Conservation (phyloP, 2,113 vertebrate species). For the Sceloporus undulatus region DNA sequence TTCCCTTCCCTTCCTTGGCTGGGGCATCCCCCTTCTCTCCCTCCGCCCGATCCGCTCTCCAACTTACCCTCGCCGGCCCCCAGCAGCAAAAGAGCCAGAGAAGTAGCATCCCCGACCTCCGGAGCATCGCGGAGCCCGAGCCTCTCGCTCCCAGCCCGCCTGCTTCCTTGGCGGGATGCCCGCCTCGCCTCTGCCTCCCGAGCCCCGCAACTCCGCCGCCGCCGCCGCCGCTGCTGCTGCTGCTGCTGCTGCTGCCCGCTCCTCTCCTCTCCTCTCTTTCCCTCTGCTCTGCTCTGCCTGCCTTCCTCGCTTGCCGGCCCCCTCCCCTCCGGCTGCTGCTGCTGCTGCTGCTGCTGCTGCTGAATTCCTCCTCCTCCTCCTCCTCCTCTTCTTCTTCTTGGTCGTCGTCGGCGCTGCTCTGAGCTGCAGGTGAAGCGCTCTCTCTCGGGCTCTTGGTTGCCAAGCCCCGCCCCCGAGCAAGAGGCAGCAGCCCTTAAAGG, state of each 20-base stretch:
- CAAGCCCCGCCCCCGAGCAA: slow-evolving; percentile 67
- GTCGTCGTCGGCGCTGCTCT: slow-evolving; percentile 49
- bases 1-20: background rate
- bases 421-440: slow-evolving; percentile 76
- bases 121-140: slow-evolving; percentile 59
- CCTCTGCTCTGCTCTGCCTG: too few relatives aligned
- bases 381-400: slow-evolving; percentile 49
- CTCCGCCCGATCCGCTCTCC: background rate
- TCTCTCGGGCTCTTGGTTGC: slow-evolving; percentile 46
- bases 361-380: slow-evolving; percentile 31
- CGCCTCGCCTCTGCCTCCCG: background rate
- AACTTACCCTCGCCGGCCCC: slow-evolving; percentile 74
- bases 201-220: too few relatives aligned
- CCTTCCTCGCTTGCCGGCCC: background rate
- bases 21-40: too few relatives aligned
- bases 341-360: too few relatives aligned
- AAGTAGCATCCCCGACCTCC: slow-evolving; percentile 54
- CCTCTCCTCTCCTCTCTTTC: background rate
- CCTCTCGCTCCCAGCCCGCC: slow-evolving; percentile 9
- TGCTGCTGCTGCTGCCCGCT: too few relatives aligned
- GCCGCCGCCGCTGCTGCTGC: background rate
- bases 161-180: slow-evolving; percentile 7
- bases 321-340: too few relatives aligned
- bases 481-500: slow-evolving; percentile 71
- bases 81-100: slow-evolving; percentile 57